Evolutionary conservation across 1,140 invertebrate genomes (phyloP), one percentile per base, ranked within the genome.

Genomic region (Heterodera schachtii): DNA sequence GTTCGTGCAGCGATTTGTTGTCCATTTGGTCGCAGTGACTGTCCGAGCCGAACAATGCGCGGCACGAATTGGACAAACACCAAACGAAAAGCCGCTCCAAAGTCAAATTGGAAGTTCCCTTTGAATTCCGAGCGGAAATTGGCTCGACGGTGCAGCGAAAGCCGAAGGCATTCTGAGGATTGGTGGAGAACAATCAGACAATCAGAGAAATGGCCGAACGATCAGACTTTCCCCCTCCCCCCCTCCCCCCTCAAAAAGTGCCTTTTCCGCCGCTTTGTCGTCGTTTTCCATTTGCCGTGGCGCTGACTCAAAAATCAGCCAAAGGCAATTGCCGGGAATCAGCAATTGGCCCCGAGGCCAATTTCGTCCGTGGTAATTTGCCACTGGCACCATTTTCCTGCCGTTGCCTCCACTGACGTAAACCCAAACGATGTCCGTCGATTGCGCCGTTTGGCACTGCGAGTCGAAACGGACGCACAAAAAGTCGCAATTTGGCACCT

Each of bases 401-500:
- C 4, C 57, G 16, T 19, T 19, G 57, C 19, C 19, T 64, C 57
- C 80, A 43, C 80, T 67, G 77, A 91, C 84, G 67, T 90, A 97
- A 16, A 98, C 91, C 84, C 95, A 94, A 0, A 98, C 91, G 11
- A 93, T 94, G 91, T 98, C 96, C 91, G 98, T 96, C 0, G 94
- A 93, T 90, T 98, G 96, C 0, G 95, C 94, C 0, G 96, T 98
- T 66, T 95, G 93, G 91, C 95, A 96, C 75, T 94, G 93, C 0
- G 94, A 93, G 88, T 97, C 95, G 91, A 98, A 97, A 91, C 98
- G 95, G 9, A 98, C 90, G 1, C 94, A 94, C 87, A 98, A 92
- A 95, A 96, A 97, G 83, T 95, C 93, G 57, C 83, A 91, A 92
- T 16, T 5, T 5, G 57, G 57, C 57, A 64, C 57, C 5, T 64